A percentile compares a stretch with the other conserved stretches of the same genome.
phyloP scores from a whole-genome alignment of 35 echinoderm and acorn worm genomes.

The Apostichopus parvimensis region DNA sequence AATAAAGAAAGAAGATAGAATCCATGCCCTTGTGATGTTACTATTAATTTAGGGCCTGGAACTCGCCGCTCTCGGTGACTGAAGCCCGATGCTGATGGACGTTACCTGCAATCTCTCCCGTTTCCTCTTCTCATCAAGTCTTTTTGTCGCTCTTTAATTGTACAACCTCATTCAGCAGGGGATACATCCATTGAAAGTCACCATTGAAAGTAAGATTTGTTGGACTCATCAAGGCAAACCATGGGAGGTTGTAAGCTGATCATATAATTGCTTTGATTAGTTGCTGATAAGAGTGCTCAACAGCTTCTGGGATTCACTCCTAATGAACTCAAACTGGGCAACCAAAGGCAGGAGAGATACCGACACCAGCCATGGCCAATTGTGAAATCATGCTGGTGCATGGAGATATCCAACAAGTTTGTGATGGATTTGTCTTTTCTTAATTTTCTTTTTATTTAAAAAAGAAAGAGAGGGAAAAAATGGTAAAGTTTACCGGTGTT shows the following conservation, averaged over 20 bases:
- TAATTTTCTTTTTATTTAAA: too few relatives aligned
- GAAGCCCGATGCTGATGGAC: neutral
- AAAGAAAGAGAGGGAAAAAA: too few relatives aligned
- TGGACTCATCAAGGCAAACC: neutral
- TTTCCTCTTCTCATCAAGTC: neutral
- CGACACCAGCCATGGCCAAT: neutral
- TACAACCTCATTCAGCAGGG: neutral
- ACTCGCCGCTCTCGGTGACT: neutral
- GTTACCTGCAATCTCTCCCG: neutral
- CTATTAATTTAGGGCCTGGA: neutral
- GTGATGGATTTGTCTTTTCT: too few relatives aligned
- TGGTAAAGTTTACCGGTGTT: too few relatives aligned
- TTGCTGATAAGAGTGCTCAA: neutral
- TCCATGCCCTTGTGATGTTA: neutral
- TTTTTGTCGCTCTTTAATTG: neutral
- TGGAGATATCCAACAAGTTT: neutral
- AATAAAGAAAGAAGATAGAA: neutral
- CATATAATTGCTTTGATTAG: neutral
- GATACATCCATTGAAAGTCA: neutral
- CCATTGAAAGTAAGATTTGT: neutral
- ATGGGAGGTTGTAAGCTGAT: neutral
- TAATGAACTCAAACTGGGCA: neutral
- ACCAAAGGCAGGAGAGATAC: neutral
- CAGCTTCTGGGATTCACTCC: neutral
- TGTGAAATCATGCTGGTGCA: neutral